Percentiles rank a stretch among this genome's conserved stretches.
Conservation (phyloP, 2,113 vertebrate genomes). For the Charina bottae region DNA sequence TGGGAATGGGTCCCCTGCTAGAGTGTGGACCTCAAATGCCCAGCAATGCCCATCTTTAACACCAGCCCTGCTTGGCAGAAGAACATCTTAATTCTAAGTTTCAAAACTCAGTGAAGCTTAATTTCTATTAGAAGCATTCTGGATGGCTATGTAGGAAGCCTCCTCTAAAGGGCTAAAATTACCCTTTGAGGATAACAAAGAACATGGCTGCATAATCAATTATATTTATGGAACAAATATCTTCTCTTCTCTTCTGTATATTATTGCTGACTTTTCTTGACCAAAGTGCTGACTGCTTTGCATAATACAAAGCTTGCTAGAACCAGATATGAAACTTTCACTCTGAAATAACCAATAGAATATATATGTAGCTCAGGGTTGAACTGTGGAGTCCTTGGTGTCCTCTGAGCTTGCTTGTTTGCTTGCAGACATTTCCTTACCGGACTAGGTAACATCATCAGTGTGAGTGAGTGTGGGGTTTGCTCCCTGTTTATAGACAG, state of each 20-base stretch:
- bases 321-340: background rate
- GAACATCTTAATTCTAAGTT: background rate
- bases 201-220: background rate
- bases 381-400: background rate
- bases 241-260: background rate
- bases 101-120: background rate
- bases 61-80: background rate
- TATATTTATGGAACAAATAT: background rate
- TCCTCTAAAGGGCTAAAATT: background rate
- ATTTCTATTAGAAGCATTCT: background rate
- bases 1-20: background rate
- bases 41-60: background rate
- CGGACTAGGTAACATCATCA: no score
- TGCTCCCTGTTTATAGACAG: no score
- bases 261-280: background rate
- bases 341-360: background rate
- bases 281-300: background rate
- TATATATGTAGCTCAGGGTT: background rate
- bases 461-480: no score
- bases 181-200: background rate
- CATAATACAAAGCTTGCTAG: background rate
- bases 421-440: background rate
- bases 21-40: background rate
- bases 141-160: background rate
- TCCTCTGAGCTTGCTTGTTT: background rate